phyloP scores from a whole-genome alignment of 2,888 invertebrate genomes.

The Scaptomyza cyrtandrae region DNA sequence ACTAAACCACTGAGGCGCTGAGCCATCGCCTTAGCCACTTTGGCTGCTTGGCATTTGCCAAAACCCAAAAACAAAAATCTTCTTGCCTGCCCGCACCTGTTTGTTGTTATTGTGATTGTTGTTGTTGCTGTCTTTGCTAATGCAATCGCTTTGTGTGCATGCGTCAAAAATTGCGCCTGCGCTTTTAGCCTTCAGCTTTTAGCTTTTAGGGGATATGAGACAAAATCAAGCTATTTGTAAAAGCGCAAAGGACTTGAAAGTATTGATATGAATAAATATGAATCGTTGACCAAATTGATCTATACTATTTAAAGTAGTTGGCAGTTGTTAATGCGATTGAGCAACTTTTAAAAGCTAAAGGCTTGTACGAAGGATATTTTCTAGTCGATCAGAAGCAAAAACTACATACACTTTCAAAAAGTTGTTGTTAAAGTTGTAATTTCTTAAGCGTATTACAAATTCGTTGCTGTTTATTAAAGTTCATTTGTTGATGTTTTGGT shows the following conservation, averaged over 20 bases:
- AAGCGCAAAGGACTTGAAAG: not conserved
- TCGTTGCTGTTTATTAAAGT: conserved; percentile 11
- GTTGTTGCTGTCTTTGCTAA: conserved; percentile 27
- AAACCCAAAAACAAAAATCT: conserved; percentile 42
- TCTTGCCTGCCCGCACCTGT: conserved; percentile 59
- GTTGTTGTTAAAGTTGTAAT: not conserved
- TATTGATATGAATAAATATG: too few relatives aligned
- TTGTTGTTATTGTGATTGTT: conserved; percentile 25
- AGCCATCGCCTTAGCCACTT: conserved; percentile 19
- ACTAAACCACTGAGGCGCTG: conserved; percentile 34
- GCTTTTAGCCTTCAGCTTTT: conserved; percentile 21
- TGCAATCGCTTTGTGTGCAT: conserved; percentile 44
- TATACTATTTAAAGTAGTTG: too few relatives aligned
- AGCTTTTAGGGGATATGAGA: conserved; percentile 1
- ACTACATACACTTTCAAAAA: not conserved
- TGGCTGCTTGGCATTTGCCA: conserved; percentile 71
- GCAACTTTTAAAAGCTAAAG: too few relatives aligned
- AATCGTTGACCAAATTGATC: too few relatives aligned
- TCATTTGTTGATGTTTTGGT: not conserved
- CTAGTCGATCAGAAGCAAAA: too few relatives aligned
- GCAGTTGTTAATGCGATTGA: too few relatives aligned
- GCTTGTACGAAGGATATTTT: too few relatives aligned
- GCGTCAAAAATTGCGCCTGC: conserved; percentile 55
- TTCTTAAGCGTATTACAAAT: conserved; percentile 32
- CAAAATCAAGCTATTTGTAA: not conserved